Base-by-base conservation (phyloP, 2,113 vertebrate genomes). In the Lepus timidus region DNA sequence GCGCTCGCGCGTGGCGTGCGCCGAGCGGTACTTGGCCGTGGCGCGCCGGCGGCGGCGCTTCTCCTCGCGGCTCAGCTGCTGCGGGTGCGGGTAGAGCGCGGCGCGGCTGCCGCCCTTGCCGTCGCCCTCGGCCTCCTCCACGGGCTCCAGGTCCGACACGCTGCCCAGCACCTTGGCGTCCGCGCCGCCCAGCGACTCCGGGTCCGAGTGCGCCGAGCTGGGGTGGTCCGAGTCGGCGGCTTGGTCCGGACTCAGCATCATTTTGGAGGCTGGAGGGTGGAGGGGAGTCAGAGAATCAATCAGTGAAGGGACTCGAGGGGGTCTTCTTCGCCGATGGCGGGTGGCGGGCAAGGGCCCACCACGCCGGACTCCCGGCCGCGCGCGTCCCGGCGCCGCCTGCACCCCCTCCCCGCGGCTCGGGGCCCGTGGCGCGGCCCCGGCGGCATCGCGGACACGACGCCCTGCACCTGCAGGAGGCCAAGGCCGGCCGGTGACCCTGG, bases 171-270 rank as follows among this genome's bases (percentile, higher is more conserved):
- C 98, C 91, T 98, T 98, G 83, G 98, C 93, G n/a, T 99, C 99
- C 51, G 97, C 92, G 88, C 98, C 98, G 36, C 99, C 98, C 93
- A 99, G 96, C 3, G 99, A 98, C 98, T 99, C 99, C 71, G 99
- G 98, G 96, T 99, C 98, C 4, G 98, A 98, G 80, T 98, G 98
- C 12, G 97, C 98, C 93, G 99, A 99, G 74, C 98, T 98, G 64
- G 98, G 98, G 64, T 98, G 98, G 95, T 99, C 99, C 36, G 99
- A 98, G 98, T 99, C 99, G 7, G 98, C 97, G 2, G 99, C 97
- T 96, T 98, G 98, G 93, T 99, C 99, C 49, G 99, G 98, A 97
- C 98, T 99, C 71, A 99, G 99, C 99, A 99, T 99, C 99, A 99
- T 99, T 97, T 99, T 99, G 97, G 97, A 96, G 95, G 98, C 97